Evolutionary conservation across 2,113 vertebrate species (phyloP).

Genomic region (Marcusenius ussheri): DNA sequence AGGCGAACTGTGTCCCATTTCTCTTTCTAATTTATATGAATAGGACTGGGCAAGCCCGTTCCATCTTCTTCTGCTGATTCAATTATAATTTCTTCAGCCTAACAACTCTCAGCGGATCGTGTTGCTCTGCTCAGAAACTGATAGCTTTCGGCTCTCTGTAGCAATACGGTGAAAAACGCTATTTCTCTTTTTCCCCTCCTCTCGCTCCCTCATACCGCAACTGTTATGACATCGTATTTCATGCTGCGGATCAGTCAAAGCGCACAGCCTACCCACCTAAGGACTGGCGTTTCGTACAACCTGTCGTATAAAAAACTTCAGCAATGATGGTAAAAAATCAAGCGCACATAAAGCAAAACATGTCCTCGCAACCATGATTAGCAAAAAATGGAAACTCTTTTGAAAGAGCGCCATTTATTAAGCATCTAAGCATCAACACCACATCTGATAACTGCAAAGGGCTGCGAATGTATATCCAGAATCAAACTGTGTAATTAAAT

Average conservation of each 20-base stretch:
- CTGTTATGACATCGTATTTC: not conserved
- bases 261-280: not conserved
- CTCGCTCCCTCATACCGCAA: not conserved
- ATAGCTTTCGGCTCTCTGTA: conserved; percentile 42
- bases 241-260: conserved; percentile 3
- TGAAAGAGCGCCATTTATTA: not conserved
- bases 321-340: not conserved
- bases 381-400: not conserved
- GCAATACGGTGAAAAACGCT: not conserved
- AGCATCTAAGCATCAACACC: not conserved
- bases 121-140: conserved; percentile 52
- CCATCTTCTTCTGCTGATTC: conserved; percentile 36
- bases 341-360: not conserved
- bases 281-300: not conserved
- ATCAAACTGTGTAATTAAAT: conserved; percentile 8
- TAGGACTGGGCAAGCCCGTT: conserved; percentile 35
- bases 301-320: not conserved
- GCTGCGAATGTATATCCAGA: not conserved
- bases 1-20: conserved; percentile 33
- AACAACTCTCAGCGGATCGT: conserved; percentile 48
- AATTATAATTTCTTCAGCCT: conserved; percentile 52
- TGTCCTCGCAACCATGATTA: not conserved
- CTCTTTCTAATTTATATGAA: conserved; percentile 57
- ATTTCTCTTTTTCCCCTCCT: not conserved
- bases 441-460: not conserved